Evolutionary conservation across 2,797 vertebrate genomes (phyloP).

Genomic region (Ptychadena robeensis): DNA sequence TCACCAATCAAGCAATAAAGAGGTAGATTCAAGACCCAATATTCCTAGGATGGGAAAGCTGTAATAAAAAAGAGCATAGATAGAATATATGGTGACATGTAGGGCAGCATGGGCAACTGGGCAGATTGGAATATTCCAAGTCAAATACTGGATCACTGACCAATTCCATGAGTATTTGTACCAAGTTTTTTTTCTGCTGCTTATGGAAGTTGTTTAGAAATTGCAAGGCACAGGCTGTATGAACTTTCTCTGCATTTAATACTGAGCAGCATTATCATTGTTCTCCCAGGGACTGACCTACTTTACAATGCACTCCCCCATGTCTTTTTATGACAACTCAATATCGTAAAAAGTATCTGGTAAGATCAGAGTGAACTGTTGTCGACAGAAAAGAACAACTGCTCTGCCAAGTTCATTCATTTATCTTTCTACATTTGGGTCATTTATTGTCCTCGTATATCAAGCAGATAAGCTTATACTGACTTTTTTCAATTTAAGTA

Average conservation of each 20-base stretch:
- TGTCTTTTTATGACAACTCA: conserved; percentile 6
- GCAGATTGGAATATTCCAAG: too few relatives aligned
- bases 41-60: too few relatives aligned
- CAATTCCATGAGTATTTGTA: not conserved
- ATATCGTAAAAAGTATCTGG: not conserved
- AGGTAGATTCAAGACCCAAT: too few relatives aligned
- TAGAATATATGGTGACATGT: too few relatives aligned
- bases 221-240: not conserved
- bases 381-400: conserved; percentile 18
- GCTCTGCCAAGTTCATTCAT: not conserved
- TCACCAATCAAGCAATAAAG: too few relatives aligned
- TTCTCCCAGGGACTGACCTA: conserved; percentile 11
- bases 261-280: not conserved
- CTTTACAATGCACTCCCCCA: conserved; percentile 13
- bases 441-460: not conserved
- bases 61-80: too few relatives aligned
- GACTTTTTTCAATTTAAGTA: not conserved
- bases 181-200: not conserved
- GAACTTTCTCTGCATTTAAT: not conserved
- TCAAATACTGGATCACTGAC: too few relatives aligned
- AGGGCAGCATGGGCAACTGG: too few relatives aligned
- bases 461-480: not conserved
- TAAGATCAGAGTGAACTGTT: not conserved
- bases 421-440: conserved; percentile 8
- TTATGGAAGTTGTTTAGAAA: not conserved